Conservation (phyloP, 2,113 vertebrate species). For the Varanus salvator region DNA sequence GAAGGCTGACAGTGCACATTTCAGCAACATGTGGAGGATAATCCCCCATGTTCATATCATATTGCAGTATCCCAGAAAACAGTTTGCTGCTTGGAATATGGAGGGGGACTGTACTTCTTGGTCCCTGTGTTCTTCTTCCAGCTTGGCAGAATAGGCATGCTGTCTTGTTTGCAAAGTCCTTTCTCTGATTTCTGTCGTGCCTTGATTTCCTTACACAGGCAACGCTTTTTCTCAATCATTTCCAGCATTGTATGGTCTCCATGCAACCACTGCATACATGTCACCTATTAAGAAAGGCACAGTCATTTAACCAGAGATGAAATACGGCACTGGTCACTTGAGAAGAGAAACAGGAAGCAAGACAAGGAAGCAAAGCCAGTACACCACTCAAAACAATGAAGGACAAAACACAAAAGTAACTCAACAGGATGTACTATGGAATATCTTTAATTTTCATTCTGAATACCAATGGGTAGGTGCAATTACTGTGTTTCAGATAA, state of each 20-base stretch:
- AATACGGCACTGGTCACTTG: not conserved
- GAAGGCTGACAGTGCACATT: conserved; percentile 53
- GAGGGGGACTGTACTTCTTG: conserved; percentile 93
- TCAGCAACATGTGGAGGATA: conserved; percentile 45
- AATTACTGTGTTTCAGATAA: conserved; percentile 31
- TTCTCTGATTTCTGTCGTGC: conserved; percentile 91
- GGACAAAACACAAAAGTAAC: conserved; percentile 25
- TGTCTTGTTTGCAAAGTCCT: conserved; percentile 95
- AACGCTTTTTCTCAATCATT: conserved; percentile 96
- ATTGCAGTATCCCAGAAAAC: conserved; percentile 98
- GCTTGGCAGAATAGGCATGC: conserved; percentile 94
- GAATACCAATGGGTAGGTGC: conserved; percentile 33
- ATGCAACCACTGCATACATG: conserved; percentile 91
- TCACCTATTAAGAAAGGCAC: conserved; percentile 80
- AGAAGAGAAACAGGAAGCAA: conserved; percentile 34
- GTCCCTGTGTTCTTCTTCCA: conserved; percentile 90
- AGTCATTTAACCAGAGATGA: conserved; percentile 33
- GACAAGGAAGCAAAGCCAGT: conserved; percentile 7
- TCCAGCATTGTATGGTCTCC: conserved; percentile 97
- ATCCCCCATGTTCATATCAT: conserved; percentile 73
- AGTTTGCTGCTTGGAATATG: conserved; percentile 90
- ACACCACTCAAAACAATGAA: conserved; percentile 11
- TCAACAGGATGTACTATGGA: conserved; percentile 4
- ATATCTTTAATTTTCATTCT: conserved; percentile 7
- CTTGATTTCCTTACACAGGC: conserved; percentile 96